A percentile compares a stretch with the other conserved stretches of the same genome.
Evolutionary conservation across 1,140 invertebrate genomes (phyloP).

Genomic region (Homalodisca vitripennis): DNA sequence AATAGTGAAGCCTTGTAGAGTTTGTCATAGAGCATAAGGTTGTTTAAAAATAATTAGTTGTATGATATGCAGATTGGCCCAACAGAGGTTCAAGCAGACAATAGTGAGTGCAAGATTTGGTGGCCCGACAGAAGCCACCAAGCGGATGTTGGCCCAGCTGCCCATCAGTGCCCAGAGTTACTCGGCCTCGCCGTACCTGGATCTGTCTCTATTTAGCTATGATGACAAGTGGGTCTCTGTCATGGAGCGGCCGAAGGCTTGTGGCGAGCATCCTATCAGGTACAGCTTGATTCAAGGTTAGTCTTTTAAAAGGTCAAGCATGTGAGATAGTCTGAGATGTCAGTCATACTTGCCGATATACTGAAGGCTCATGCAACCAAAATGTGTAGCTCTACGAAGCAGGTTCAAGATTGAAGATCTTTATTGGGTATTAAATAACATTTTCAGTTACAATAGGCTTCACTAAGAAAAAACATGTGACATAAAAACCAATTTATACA

Average conservation of each 20-base stretch:
- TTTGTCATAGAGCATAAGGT: no score
- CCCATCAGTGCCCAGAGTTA: slow-evolving; percentile 96
- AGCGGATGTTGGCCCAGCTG: slow-evolving; percentile 85
- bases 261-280: slow-evolving; percentile 91
- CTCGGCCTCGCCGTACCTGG: slow-evolving; percentile 89
- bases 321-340: neutral
- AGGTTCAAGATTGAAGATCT: no score
- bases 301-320: neutral
- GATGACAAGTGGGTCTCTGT: slow-evolving; percentile 96
- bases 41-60: no score
- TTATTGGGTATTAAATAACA: no score
- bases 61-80: slow-evolving; percentile 49
- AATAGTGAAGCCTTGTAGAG: no score
- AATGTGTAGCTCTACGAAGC: no score
- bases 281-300: slow-evolving; percentile 45
- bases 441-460: no score
- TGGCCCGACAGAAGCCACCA: slow-evolving; percentile 81
- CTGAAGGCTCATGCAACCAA: no score
- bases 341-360: no score
- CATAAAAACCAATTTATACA: no score
- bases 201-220: slow-evolving; percentile 90
- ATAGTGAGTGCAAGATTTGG: slow-evolving; percentile 85
- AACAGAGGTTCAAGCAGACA: slow-evolving; percentile 81
- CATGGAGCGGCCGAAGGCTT: slow-evolving; percentile 92
- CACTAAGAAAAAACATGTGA: no score